phyloP scores from a whole-genome alignment of 2,797 vertebrate genomes.

The Coilia nasus region DNA sequence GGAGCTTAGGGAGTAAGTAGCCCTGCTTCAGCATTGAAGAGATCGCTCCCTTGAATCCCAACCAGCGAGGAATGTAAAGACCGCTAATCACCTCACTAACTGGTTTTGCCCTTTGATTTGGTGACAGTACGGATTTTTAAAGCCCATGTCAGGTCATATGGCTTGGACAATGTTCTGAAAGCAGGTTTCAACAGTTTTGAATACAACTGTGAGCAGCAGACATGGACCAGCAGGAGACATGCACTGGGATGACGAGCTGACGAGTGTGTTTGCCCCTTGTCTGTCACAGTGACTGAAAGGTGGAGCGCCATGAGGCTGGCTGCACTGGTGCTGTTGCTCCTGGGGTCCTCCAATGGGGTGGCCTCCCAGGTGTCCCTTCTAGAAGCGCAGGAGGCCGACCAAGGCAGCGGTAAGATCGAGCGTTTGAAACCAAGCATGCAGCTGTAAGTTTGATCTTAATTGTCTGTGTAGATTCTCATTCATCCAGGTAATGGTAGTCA shows the following conservation, averaged over 20 bases:
- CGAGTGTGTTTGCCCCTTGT: not conserved
- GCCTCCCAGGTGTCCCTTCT: constrained; percentile 58
- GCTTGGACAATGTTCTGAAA: not conserved
- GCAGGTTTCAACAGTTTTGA: not conserved
- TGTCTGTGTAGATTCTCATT: too few relatives aligned
- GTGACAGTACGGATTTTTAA: not conserved
- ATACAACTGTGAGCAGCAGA: not conserved
- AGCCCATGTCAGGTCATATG: not conserved
- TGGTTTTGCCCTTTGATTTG: not conserved
- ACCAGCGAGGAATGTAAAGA: constrained; percentile 3
- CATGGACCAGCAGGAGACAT: not conserved
- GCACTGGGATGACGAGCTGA: not conserved
- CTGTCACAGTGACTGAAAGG: constrained; percentile 2
- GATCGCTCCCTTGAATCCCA: constrained; percentile 11
- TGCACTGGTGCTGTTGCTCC: constrained; percentile 54
- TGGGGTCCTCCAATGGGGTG: constrained; percentile 54
- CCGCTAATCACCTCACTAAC: not conserved
- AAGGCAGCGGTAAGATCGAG: constrained; percentile 69
- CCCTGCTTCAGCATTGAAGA: constrained; percentile 33
- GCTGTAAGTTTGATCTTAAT: not conserved
- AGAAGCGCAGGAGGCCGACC: constrained; percentile 46
- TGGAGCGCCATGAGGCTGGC: constrained; percentile 42
- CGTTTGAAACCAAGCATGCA: not conserved
- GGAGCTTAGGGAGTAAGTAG: constrained; percentile 64
- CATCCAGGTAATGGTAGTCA: not conserved